phyloP scores from a whole-genome alignment of 2,113 vertebrate species.

The Bettongia penicillata region DNA sequence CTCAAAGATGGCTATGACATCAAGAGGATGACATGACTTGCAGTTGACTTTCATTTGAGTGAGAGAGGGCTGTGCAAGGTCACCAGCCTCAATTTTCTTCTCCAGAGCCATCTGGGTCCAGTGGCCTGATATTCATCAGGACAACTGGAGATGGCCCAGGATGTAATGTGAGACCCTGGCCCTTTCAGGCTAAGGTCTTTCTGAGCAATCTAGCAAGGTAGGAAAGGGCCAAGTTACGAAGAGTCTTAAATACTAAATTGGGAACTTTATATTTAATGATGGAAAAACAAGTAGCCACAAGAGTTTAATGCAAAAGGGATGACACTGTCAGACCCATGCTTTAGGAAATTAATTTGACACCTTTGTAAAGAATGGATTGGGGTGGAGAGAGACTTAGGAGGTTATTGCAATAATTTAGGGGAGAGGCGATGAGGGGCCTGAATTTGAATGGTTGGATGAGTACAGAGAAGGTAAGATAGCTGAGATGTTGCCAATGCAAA shows the following conservation, averaged over 20 bases:
- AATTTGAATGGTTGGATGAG: not conserved
- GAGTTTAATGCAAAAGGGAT: not conserved
- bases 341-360: not conserved
- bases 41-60: too few species aligned
- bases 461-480: not conserved
- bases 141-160: too few species aligned
- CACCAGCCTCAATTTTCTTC: too few species aligned
- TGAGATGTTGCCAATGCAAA: not conserved
- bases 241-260: not conserved
- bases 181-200: too few species aligned
- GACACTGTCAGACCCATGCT: not conserved
- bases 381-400: not conserved
- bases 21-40: too few species aligned
- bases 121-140: too few species aligned
- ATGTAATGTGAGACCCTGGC: too few species aligned
- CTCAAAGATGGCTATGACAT: too few species aligned
- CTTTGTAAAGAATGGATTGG: not conserved
- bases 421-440: not conserved
- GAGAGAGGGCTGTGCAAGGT: too few species aligned
- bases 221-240: not conserved
- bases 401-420: not conserved
- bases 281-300: not conserved
- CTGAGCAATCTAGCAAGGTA: not conserved
- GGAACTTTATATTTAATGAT: not conserved
- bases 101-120: too few species aligned